These are phyloP conservation scores for Mechanitis mazaeus DNA, from an alignment of 2,888 invertebrate genomes.

Conservation along the genomic window DNA sequence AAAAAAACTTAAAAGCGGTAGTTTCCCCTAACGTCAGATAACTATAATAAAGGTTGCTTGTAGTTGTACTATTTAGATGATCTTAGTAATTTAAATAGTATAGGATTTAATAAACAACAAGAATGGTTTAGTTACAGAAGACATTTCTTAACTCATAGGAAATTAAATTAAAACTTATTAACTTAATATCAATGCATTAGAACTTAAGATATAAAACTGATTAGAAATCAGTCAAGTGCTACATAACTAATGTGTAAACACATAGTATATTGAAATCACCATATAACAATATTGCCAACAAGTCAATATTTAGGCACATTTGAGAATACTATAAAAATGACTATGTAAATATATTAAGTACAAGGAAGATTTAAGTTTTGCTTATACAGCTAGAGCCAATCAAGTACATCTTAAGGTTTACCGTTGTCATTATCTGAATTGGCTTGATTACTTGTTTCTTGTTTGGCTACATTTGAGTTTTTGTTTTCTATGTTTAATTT, in stretches of 20 bases:
- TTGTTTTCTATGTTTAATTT: slow-evolving; percentile 51
- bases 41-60: too few relatives aligned
- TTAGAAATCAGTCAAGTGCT: slow-evolving; percentile 17
- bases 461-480: slow-evolving; percentile 51
- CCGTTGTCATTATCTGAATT: slow-evolving; percentile 46
- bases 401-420: slow-evolving; percentile 56
- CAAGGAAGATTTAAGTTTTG: slow-evolving; percentile 67
- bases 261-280: slow-evolving; percentile 26
- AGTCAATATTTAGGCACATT: slow-evolving; percentile 69
- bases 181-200: neutral
- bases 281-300: slow-evolving; percentile 54
- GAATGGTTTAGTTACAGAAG: too few relatives aligned
- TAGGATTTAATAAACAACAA: too few relatives aligned
- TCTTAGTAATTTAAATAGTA: too few relatives aligned
- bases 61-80: too few relatives aligned
- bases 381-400: slow-evolving; percentile 50
- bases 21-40: neutral
- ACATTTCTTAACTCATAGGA: neutral
- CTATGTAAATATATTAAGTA: slow-evolving; percentile 63
- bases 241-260: slow-evolving; percentile 27
- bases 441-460: slow-evolving; percentile 57
- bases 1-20: neutral
- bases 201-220: slow-evolving; percentile 5
- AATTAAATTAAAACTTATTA: slow-evolving; percentile 3
- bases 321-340: slow-evolving; percentile 60